Base-by-base conservation (phyloP, 1,140 invertebrate species). In the Zaprionus davidi region DNA sequence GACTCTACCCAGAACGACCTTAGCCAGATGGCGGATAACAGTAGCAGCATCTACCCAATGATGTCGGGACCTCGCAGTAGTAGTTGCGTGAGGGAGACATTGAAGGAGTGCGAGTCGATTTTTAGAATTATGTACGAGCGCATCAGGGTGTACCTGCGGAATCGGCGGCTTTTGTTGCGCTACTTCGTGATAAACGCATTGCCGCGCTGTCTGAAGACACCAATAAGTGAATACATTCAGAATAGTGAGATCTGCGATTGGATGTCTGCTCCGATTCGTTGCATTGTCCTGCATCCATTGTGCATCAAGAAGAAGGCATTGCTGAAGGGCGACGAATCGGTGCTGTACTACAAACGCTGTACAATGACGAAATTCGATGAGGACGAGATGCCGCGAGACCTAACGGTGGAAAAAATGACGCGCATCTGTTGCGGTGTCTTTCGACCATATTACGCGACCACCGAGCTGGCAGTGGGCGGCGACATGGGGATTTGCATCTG, bases 391-490 rank as follows among this genome's bases (percentile, higher is more conserved):
- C n/a, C 41, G 6, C n/a, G 7, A 46, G 3, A 0, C 7, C 41
- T 34, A 11, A 3, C 11, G 7, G 2, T 1, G 6, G 0, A 7
- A 1, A 4, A 0, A 0, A 4, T 78, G 11, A 5, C 2, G 20
- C 12, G 65, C 7, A 12, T 68, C 7, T 49, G 34, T 26, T 82
- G 80, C 31, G 62, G 11, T 0, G 53, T 67, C 9, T 82, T 79
- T 20, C 71, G 76, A 6, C 80, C 81, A 0, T 75, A 20, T 5
- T 9, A n/a, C 2, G 0, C 17, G 6, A 1, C 3, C 17, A n/a
- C 9, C 0, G 51, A 67, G 5, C 4, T 79, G 36, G 81, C 81
- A 2, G 71, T 82, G 41, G 81, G 81, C 2, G 70, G 76, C 41
- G 58, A 49, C 1, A 26, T n/a, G 2, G 81, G 81, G 0, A 57